Percentiles rank a stretch among this genome's conserved stretches.
Evolutionary conservation across 1,140 invertebrate species (phyloP).

Genomic region (Marisa cornuarietis): DNA sequence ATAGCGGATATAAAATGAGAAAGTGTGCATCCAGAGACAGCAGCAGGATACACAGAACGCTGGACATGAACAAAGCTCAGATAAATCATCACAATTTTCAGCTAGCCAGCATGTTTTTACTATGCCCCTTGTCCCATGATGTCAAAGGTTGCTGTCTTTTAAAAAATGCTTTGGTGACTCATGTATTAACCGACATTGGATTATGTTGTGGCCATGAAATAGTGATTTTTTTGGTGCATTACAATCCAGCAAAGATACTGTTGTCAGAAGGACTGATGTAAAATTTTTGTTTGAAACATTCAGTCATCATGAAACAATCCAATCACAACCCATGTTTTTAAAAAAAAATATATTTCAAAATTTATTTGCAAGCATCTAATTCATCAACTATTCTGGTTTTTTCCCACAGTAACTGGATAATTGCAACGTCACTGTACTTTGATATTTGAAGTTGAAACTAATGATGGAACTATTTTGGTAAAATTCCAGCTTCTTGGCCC

Average conservation of each 20-base stretch:
- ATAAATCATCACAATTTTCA: no score
- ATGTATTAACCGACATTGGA: no score
- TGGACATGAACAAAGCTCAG: no score
- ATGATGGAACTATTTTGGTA: not conserved
- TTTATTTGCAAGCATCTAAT: not conserved
- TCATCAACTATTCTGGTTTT: not conserved
- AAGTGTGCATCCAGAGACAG: no score
- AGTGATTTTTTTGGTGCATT: not conserved
- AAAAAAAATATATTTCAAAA: not conserved
- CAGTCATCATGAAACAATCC: not conserved
- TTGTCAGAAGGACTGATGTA: not conserved
- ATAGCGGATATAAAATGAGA: no score
- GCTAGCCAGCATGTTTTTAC: no score
- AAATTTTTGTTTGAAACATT: not conserved
- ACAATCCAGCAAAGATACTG: not conserved
- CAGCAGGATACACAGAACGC: no score
- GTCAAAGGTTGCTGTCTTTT: no score
- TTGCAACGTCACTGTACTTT: not conserved
- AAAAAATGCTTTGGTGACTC: no score
- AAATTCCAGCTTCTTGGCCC: slow-evolving; percentile 13
- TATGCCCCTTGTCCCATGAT: no score
- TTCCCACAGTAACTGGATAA: not conserved
- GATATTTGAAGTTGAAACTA: not conserved
- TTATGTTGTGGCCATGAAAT: not conserved
- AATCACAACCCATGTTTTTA: not conserved